Evolutionary conservation across 2,888 invertebrate genomes (phyloP).

Genomic region (Ctena decussata): DNA sequence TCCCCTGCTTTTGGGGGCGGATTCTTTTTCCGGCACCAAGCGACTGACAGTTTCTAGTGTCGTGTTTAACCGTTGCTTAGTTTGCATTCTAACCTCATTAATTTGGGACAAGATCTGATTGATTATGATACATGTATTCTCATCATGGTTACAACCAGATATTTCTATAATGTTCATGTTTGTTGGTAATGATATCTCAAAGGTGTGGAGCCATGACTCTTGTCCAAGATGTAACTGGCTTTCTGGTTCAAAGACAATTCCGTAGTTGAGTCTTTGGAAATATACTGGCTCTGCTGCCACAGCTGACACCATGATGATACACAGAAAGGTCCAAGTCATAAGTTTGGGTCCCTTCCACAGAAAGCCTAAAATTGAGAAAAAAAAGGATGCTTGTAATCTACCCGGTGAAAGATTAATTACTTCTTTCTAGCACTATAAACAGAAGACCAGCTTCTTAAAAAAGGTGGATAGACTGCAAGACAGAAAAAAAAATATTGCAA

Average conservation of each 20-base stretch:
- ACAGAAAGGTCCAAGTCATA: neutral
- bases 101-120: constrained; percentile 26
- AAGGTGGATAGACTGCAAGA: neutral
- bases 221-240: constrained; percentile 7
- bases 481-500: neutral
- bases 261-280: constrained; percentile 45
- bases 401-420: neutral
- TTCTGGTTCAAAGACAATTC: constrained; percentile 29
- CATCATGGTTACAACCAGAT: neutral
- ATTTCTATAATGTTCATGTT: neutral
- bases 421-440: constrained; percentile 1
- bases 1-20: neutral
- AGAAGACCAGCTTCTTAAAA: neutral
- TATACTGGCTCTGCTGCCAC: neutral
- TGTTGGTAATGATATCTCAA: constrained; percentile 40
- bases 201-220: constrained; percentile 59
- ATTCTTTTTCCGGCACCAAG: neutral
- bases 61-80: neutral
- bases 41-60: neutral
- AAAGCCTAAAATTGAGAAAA: neutral
- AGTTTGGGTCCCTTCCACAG: neutral
- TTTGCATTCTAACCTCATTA: constrained; percentile 17
- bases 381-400: neutral
- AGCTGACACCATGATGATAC: neutral
- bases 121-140: neutral